Evolutionary conservation across 1,140 invertebrate species (phyloP), one percentile per base, ranked within the genome.

Genomic region (Ditylenchus dipsaci): DNA sequence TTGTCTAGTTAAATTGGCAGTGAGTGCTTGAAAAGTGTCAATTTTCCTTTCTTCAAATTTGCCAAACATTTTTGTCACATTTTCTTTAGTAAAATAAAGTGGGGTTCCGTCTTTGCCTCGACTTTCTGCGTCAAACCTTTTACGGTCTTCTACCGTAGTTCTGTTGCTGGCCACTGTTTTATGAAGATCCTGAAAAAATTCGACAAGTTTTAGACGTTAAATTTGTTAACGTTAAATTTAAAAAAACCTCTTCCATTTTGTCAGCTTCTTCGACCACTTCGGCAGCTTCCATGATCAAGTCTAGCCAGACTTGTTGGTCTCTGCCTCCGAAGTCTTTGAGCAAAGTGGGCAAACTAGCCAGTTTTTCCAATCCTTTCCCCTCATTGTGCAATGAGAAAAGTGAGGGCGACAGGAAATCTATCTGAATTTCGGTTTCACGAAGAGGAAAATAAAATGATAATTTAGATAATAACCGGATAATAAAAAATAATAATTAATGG

Each of bases 21-120:
- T 43, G 3, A 61, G 21, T 61, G n/a, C 29, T 29, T 7, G n/a
- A 21, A 3, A 61, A 21, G 38, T 43, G 8, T 61, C 59, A 5
- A 61, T 43, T 30, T 61, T 61, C 8, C 29, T 30, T 13, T 13
- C 3, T 61, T 61, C 59, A n/a, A 26, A 33, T 3, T 30, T 21
- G 19, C 59, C 59, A 29, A 61, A 61, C 19, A n/a, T 43, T 45
- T 74, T 60, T 30, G 59, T 61, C 13, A 43, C 59, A 27, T 78
- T 77, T 68, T 77, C 45, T 64, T 78, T 78, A 9, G 76, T 77
- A 21, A 78, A 78, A 57, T 76, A 77, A 1, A 77, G 62, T 0
- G 76, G 76, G 19, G 71, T 38, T n/a, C 76, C 76, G 49, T 77
- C 64, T 26, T 53, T 53, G 3, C 3, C 15, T 1, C 49, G 15